Percentiles rank a stretch among this genome's conserved stretches.
These are phyloP conservation scores for Petrocephalus zakoni DNA, from an alignment of 2,113 vertebrate genomes.

Conservation along the genomic window DNA sequence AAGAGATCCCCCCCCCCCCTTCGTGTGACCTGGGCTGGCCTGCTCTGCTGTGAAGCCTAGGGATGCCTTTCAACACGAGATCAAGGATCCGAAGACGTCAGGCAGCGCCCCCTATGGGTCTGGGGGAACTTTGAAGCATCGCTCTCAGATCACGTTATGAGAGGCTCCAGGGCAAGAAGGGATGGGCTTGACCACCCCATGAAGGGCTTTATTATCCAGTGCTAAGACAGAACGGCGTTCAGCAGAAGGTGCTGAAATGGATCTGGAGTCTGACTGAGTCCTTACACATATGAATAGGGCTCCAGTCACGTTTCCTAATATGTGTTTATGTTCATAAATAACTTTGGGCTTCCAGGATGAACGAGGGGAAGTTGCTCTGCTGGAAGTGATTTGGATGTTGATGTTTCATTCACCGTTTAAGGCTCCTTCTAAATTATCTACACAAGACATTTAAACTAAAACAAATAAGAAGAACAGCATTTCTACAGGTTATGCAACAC, in stretches of 20 bases:
- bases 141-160: no score
- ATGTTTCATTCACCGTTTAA: neutral
- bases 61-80: neutral
- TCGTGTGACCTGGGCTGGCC: neutral
- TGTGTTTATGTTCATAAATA: slow-evolving; percentile 6
- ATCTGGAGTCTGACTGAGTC: neutral
- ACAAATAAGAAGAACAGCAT: neutral
- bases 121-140: neutral
- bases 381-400: neutral
- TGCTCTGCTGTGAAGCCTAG: neutral
- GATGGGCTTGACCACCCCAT: neutral
- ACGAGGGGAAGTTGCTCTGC: neutral
- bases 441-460: neutral
- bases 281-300: neutral
- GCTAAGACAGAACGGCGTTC: slow-evolving; percentile 3
- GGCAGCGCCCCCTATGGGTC: neutral
- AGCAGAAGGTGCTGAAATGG: no score
- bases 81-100: neutral
- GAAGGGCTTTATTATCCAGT: neutral
- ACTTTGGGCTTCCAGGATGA: neutral
- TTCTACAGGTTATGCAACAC: neutral
- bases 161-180: neutral
- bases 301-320: slow-evolving; percentile 2
- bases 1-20: neutral
- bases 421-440: slow-evolving; percentile 3